Evolutionary conservation across 2,113 vertebrate species (phyloP).

Genomic region (Hucho hucho): DNA sequence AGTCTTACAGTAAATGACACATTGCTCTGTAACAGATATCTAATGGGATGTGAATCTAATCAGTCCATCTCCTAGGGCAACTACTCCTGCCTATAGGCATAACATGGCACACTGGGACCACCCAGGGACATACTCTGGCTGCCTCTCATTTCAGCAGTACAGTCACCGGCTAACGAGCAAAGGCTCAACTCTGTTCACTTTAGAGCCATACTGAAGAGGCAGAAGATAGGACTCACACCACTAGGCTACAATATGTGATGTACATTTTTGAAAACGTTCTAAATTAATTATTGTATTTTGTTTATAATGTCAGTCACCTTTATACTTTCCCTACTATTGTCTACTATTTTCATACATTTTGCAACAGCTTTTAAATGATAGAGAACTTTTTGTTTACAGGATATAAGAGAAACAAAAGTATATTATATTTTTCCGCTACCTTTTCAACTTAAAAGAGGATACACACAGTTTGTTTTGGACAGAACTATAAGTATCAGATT

Average conservation of each 20-base stretch:
- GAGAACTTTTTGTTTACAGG: neutral
- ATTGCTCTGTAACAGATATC: neutral
- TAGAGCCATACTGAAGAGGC: slow-evolving; percentile 16
- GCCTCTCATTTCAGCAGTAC: slow-evolving; percentile 56
- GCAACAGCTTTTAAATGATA: neutral
- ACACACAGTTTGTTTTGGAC: neutral
- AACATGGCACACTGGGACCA: slow-evolving; percentile 64
- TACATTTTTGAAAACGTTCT: too few species aligned
- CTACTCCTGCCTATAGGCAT: slow-evolving; percentile 66
- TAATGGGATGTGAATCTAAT: slow-evolving; percentile 53
- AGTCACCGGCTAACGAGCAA: slow-evolving; percentile 24
- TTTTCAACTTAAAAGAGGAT: neutral
- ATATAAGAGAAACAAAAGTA: neutral
- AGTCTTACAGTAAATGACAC: too few species aligned
- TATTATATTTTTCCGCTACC: neutral
- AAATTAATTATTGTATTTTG: neutral
- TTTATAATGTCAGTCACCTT: neutral
- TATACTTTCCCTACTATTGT: neutral
- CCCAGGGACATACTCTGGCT: slow-evolving; percentile 46
- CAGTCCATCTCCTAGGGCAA: slow-evolving; percentile 71
- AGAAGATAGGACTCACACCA: neutral
- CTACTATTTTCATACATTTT: neutral
- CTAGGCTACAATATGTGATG: neutral
- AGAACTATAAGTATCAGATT: neutral
- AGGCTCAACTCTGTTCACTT: slow-evolving; percentile 29